These are phyloP conservation scores for Dryas iulia DNA, from an alignment of 1,140 invertebrate species.

Conservation along the genomic window DNA sequence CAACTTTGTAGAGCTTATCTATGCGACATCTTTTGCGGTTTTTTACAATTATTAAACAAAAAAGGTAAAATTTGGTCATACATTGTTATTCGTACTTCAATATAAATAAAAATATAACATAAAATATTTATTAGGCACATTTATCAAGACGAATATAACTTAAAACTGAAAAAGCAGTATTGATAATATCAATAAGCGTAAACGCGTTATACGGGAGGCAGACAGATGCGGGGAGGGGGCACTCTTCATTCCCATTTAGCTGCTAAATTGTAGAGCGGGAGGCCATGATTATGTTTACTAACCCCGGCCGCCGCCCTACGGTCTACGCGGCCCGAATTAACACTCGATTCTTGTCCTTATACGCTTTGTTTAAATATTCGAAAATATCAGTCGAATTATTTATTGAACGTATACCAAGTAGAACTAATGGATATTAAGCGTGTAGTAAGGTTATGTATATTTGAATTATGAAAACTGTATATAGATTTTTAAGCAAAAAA, in stretches of 20 bases:
- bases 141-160: not conserved
- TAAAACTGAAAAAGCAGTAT: constrained; percentile 2
- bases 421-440: no score
- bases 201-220: constrained; percentile 56
- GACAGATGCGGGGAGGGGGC: constrained; percentile 51
- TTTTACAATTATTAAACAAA: no score
- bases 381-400: not conserved
- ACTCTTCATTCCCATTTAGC: constrained; percentile 73
- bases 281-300: constrained; percentile 76
- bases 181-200: constrained; percentile 37
- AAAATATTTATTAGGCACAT: not conserved
- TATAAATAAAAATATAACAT: no score
- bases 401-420: no score
- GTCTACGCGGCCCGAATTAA: constrained; percentile 64
- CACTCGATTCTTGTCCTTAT: constrained; percentile 68
- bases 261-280: constrained; percentile 71
- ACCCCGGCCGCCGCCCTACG: constrained; percentile 55
- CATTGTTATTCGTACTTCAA: no score
- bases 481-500: no score
- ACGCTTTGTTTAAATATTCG: constrained; percentile 18
- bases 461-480: no score
- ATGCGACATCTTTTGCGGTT: no score
- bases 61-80: no score
- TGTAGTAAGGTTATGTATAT: no score
- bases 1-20: no score